These are phyloP conservation scores for Cepphus grylle DNA, from an alignment of 2,113 vertebrate species.

Conservation along the genomic window DNA sequence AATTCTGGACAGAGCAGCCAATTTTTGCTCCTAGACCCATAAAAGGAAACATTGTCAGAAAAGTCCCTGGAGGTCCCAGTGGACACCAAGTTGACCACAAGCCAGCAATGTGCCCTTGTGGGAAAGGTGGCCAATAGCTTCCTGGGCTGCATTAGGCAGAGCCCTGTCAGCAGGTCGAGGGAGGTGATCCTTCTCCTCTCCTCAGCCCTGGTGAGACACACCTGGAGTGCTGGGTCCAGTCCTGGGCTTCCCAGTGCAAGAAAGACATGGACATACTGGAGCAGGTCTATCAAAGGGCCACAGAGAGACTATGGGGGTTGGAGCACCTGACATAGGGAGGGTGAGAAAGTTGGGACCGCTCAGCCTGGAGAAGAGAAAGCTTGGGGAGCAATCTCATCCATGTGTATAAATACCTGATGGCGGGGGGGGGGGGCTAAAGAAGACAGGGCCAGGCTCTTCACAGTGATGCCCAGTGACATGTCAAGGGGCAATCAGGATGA, in stretches of 20 bases:
- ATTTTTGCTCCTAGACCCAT: neutral
- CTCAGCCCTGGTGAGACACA: neutral
- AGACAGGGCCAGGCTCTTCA: neutral
- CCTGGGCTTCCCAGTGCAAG: neutral
- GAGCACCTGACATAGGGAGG: fast-evolving
- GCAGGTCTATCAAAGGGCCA: neutral
- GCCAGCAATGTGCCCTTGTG: neutral
- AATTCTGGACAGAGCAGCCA: neutral
- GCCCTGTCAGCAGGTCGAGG: fast-evolving
- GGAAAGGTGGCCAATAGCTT: fast-evolving
- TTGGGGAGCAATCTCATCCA: neutral
- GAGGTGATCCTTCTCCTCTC: neutral
- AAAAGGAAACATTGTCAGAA: neutral
- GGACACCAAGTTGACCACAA: neutral
- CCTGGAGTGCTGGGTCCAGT: neutral
- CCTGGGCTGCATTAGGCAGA: neutral
- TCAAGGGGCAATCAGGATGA: neutral
- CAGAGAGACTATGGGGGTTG: no score
- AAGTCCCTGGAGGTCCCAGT: neutral
- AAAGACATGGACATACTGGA: neutral
- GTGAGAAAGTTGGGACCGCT: neutral
- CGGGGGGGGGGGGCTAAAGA: neutral
- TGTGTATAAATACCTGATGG: fast-evolving
- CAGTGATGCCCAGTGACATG: neutral
- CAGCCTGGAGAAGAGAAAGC: neutral